Percentiles rank a stretch among this genome's conserved stretches.
Conservation (phyloP, 2,888 invertebrate species). For the Morpho deidamia region DNA sequence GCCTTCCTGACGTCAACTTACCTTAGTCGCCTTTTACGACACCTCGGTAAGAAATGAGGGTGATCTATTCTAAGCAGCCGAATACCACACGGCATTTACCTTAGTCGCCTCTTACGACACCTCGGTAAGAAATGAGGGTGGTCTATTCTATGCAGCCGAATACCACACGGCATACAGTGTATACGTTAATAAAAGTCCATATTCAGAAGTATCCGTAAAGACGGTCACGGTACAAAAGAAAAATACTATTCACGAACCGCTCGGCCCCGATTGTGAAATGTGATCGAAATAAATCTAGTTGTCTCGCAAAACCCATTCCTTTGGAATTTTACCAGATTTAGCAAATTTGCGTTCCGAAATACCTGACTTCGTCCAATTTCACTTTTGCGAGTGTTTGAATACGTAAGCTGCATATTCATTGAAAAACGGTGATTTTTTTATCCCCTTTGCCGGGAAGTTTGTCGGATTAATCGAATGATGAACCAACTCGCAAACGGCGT, state of each 20-base stretch:
- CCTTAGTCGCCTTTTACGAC: no score
- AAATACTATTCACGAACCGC: slow-evolving; percentile 21
- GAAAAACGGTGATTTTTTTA: slow-evolving; percentile 1
- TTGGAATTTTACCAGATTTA: slow-evolving; percentile 20
- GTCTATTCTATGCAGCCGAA: no score
- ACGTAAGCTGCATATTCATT: slow-evolving; percentile 16
- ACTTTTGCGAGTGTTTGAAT: slow-evolving; percentile 17
- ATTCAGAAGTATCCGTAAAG: not conserved
- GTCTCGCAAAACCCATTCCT: slow-evolving; percentile 21
- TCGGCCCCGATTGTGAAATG: slow-evolving; percentile 21
- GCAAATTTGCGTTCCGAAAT: slow-evolving; percentile 22
- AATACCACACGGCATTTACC: no score
- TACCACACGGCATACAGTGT: no score
- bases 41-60: no score
- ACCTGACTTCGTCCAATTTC: slow-evolving; percentile 20
- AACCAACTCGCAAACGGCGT: slow-evolving; percentile 1
- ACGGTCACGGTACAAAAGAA: slow-evolving; percentile 14
- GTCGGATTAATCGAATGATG: slow-evolving; percentile 12
- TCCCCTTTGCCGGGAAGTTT: not conserved
- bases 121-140: no score
- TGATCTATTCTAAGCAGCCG: no score
- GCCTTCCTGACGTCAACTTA: no score
- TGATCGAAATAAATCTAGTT: slow-evolving; percentile 26
- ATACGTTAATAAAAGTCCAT: no score
- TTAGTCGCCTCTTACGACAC: no score